Evolutionary conservation across 2,797 vertebrate species (phyloP).

Genomic region (Sphaeramia orbicularis): DNA sequence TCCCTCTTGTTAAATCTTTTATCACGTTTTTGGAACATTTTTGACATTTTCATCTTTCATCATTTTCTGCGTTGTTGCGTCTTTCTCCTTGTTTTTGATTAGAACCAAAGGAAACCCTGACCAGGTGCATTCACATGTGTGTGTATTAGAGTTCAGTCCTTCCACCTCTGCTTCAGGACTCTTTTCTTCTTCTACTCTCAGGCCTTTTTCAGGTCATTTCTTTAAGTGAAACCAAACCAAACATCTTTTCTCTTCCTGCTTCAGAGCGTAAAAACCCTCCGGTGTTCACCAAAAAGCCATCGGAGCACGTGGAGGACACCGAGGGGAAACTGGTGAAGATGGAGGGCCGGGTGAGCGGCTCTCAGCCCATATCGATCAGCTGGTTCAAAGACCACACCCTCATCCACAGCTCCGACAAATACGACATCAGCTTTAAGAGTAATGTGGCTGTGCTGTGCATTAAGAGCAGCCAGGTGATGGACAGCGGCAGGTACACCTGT

Average conservation of each 20-base stretch:
- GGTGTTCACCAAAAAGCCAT: constrained; percentile 94
- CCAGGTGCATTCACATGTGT: too few relatives aligned
- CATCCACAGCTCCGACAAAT: constrained; percentile 87
- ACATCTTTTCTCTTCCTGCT: constrained; percentile 18
- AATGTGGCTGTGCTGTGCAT: constrained; percentile 89
- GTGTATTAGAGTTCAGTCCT: too few relatives aligned
- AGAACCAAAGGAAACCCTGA: too few relatives aligned
- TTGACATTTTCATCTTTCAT: too few relatives aligned
- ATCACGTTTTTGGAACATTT: too few relatives aligned
- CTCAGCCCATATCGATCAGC: constrained; percentile 90
- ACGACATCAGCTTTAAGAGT: constrained; percentile 93
- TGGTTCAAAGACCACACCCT: constrained; percentile 93
- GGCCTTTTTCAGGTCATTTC: constrained; percentile 16
- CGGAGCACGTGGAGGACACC: constrained; percentile 91
- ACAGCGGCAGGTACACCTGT: constrained; percentile 92
- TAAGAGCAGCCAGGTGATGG: constrained; percentile 82
- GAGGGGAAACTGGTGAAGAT: constrained; percentile 94
- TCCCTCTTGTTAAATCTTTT: too few relatives aligned
- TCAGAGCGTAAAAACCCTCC: constrained; percentile 94
- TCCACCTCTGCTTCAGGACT: not conserved
- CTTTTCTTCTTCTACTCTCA: constrained; percentile 14
- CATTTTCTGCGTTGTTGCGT: too few relatives aligned
- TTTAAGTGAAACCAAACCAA: not conserved
- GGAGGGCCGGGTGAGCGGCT: constrained; percentile 93
- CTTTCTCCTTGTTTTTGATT: too few relatives aligned